phyloP scores from a whole-genome alignment of 2,797 vertebrate species.

The Poecile montanus region DNA sequence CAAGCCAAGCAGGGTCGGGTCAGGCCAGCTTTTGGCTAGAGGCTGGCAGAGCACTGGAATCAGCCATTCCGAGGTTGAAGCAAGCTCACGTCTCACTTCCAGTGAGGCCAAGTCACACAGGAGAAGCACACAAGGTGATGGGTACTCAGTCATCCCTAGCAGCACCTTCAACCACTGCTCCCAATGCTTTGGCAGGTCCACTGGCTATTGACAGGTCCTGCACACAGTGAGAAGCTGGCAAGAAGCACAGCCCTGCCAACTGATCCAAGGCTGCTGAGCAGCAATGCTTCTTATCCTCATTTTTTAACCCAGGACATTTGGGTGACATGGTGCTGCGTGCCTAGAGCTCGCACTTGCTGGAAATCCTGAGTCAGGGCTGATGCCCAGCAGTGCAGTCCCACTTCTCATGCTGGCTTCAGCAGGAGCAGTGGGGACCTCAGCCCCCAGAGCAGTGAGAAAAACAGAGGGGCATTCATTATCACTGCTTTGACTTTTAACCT shows the following conservation, averaged over 20 bases:
- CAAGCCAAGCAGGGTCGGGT: not conserved
- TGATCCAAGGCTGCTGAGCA: not conserved
- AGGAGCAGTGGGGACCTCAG: not conserved
- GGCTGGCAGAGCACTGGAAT: not conserved
- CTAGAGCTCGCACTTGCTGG: not conserved
- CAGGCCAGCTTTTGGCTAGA: not conserved
- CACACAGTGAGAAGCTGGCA: not conserved
- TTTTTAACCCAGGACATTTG: not conserved
- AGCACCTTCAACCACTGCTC: not conserved
- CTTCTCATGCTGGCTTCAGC: not conserved
- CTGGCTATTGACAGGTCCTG: not conserved
- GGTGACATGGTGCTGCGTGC: fast-evolving
- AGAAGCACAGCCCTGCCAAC: not conserved
- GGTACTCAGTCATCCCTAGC: not conserved
- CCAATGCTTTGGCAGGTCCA: fast-evolving
- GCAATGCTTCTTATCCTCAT: not conserved
- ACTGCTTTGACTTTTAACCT: not conserved
- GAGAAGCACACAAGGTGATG: not conserved
- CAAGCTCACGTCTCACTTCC: not conserved
- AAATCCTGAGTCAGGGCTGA: not conserved
- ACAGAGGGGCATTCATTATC: not conserved
- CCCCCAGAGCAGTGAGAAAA: not conserved
- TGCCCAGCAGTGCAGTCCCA: fast-evolving
- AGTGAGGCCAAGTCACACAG: fast-evolving
- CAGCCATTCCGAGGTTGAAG: not conserved